phyloP scores from a whole-genome alignment of 2,113 vertebrate genomes.

The Mobula birostris region DNA sequence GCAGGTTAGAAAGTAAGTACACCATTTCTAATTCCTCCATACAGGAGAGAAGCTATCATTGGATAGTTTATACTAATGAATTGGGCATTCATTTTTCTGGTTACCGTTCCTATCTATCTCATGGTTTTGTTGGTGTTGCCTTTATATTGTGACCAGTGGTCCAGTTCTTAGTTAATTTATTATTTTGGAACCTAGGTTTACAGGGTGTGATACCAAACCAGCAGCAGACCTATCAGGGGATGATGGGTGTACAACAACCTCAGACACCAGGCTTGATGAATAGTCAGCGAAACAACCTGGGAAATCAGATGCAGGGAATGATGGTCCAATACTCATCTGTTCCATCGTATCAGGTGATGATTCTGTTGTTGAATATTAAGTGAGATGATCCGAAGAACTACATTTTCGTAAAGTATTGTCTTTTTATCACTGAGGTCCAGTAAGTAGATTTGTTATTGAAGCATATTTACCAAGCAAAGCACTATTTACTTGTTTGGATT shows the following conservation, averaged over 20 bases:
- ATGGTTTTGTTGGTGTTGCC: background rate
- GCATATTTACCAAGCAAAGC: background rate
- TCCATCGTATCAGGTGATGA: constrained; percentile 89
- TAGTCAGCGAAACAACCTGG: constrained; percentile 74
- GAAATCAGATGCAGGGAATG: constrained; percentile 87
- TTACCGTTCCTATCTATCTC: background rate
- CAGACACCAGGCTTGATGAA: constrained; percentile 79
- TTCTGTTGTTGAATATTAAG: background rate
- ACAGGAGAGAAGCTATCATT: background rate
- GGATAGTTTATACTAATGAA: background rate
- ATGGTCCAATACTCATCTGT: constrained; percentile 96
- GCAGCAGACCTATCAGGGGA: constrained; percentile 79
- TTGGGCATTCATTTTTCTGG: background rate
- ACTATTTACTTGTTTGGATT: background rate
- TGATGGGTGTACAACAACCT: constrained; percentile 88
- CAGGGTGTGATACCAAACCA: constrained; percentile 91
- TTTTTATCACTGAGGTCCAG: background rate
- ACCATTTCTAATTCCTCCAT: background rate
- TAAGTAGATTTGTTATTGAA: background rate
- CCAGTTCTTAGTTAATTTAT: background rate
- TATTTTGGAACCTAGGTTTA: constrained; percentile 61
- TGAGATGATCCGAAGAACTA: background rate
- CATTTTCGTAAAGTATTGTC: background rate
- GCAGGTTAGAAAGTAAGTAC: background rate
- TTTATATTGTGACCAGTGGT: background rate